These are phyloP conservation scores for Drosophila basisetae DNA, from an alignment of 2,888 invertebrate species.

Conservation along the genomic window DNA sequence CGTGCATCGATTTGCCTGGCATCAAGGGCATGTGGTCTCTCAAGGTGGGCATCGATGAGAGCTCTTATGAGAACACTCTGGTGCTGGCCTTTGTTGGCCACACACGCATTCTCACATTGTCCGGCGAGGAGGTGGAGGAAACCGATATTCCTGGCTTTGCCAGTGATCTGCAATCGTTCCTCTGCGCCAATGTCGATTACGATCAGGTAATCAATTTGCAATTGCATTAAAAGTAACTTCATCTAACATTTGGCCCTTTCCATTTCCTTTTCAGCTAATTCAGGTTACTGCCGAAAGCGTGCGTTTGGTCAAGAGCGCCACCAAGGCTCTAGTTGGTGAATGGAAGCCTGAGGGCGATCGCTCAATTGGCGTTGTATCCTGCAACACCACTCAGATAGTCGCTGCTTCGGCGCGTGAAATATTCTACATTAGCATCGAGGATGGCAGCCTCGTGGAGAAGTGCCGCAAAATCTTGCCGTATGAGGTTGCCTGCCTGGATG, in stretches of 20 bases:
- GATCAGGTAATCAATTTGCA: slow-evolving; percentile 88
- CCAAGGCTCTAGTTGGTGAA: slow-evolving; percentile 89
- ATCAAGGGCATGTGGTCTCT: slow-evolving; percentile 99
- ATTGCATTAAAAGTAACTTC: not conserved
- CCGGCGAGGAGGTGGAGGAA: slow-evolving; percentile 99
- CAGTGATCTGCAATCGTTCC: slow-evolving; percentile 96
- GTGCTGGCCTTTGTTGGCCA: slow-evolving; percentile 99
- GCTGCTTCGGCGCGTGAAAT: slow-evolving; percentile 95
- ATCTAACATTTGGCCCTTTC: not conserved
- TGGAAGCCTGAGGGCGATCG: slow-evolving; percentile 91
- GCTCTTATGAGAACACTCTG: slow-evolving; percentile 92
- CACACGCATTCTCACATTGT: slow-evolving; percentile 94
- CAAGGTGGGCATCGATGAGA: slow-evolving; percentile 88
- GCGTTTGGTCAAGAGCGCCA: slow-evolving; percentile 89
- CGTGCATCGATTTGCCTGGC: slow-evolving; percentile 97
- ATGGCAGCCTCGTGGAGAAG: slow-evolving; percentile 88
- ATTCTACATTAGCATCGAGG: slow-evolving; percentile 92
- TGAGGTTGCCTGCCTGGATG: slow-evolving; percentile 98
- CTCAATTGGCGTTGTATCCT: slow-evolving; percentile 95
- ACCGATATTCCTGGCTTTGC: slow-evolving; percentile 97
- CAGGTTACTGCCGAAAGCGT: slow-evolving; percentile 91
- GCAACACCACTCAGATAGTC: slow-evolving; percentile 91
- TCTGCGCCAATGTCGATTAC: slow-evolving; percentile 94
- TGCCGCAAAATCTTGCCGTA: slow-evolving; percentile 92
- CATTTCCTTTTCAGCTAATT: slow-evolving; percentile 85